Evolutionary conservation across 2,888 invertebrate genomes (phyloP).

Genomic region (Latheticus oryzae): DNA sequence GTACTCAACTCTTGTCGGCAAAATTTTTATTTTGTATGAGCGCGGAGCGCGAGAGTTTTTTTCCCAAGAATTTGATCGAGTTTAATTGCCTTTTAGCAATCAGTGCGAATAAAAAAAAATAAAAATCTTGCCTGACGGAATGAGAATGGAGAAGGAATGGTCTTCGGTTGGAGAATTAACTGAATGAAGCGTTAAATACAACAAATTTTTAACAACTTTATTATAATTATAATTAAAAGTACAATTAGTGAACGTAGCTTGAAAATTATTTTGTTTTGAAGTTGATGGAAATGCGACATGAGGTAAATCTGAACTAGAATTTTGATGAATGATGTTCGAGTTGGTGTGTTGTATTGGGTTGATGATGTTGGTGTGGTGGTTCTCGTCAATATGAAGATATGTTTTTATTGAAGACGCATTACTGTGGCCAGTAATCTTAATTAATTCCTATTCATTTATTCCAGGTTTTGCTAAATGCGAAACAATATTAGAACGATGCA

Average conservation of each 20-base stretch:
- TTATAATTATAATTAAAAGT: not conserved
- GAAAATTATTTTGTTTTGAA: no score
- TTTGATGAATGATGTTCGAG: no score
- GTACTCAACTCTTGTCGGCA: not conserved
- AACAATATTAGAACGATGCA: no score
- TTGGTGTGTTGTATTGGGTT: no score
- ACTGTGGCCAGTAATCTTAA: no score
- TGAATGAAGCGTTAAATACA: conserved; percentile 7
- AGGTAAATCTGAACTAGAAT: no score
- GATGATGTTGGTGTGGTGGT: no score
- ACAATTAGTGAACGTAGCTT: not conserved
- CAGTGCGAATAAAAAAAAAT: conserved; percentile 8
- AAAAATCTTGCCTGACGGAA: conserved; percentile 8
- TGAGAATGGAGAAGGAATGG: conserved; percentile 6
- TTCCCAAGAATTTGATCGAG: conserved; percentile 2
- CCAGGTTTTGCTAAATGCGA: no score
- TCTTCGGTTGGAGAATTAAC: conserved; percentile 10
- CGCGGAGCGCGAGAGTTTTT: not conserved
- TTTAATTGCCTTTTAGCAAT: conserved; percentile 12
- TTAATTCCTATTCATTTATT: no score
- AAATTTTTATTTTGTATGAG: not conserved
- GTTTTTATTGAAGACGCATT: no score
- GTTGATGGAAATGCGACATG: no score
- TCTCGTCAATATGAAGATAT: no score
- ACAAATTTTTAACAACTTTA: not conserved